A percentile compares a stretch with the other conserved stretches of the same genome.
These are phyloP conservation scores for Chiloscyllium plagiosum DNA, from an alignment of 2,113 vertebrate species.

Conservation along the genomic window DNA sequence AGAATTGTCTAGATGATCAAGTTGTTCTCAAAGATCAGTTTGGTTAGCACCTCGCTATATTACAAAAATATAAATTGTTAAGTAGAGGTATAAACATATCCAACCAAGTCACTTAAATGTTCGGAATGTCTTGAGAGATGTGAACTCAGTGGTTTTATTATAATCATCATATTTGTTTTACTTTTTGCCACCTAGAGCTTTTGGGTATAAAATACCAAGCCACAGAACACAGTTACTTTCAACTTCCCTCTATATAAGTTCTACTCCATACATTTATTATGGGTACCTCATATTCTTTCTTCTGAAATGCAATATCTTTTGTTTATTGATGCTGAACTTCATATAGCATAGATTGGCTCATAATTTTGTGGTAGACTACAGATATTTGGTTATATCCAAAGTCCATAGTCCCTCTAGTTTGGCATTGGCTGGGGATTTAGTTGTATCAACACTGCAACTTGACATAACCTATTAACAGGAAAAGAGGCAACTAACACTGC, in stretches of 20 bases:
- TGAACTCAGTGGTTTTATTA: not conserved
- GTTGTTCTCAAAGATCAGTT: not conserved
- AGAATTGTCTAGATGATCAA: not conserved
- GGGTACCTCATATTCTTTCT: not conserved
- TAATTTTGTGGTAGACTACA: not conserved
- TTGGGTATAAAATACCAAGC: not conserved
- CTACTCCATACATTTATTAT: not conserved
- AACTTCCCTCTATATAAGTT: not conserved
- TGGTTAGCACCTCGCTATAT: not conserved
- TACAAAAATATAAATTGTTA: not conserved
- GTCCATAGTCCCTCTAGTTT: not conserved
- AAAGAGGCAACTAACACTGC: not conserved
- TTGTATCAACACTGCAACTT: not conserved
- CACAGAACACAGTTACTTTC: not conserved
- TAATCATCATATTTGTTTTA: not conserved
- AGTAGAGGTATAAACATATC: not conserved
- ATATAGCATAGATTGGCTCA: not conserved
- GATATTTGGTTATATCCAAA: not conserved
- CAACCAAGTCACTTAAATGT: not conserved
- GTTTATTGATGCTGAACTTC: not conserved
- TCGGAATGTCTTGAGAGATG: not conserved
- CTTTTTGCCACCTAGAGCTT: not conserved
- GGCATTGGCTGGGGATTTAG: not conserved
- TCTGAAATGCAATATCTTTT: not conserved
- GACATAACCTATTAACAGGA: not conserved